Base-by-base conservation (phyloP, 2,888 invertebrate genomes). In the Drosophila neotestacea region DNA sequence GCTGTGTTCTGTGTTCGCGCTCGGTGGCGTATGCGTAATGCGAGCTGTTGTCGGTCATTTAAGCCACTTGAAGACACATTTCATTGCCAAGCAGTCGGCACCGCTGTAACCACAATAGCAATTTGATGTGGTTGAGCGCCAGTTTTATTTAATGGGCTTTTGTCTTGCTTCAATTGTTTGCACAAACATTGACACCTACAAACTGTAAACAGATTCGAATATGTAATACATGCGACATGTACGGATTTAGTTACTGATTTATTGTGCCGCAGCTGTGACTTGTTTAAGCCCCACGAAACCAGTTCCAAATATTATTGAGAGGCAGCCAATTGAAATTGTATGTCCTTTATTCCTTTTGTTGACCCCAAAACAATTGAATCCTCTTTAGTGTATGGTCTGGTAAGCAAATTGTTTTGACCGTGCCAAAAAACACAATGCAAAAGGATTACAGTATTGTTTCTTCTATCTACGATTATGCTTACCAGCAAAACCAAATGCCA, bases 71-170 rank as follows among this genome's bases (percentile, higher is more conserved):
- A 63, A 66, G 64, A 65, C 28, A 60, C 39, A 60, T 67, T 60
- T 72, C 48, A 72, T 47, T 71, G 50, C 56, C 66, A 59, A 42
- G 28, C 51, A 38, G 56, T 11, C 7, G 11, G 22, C 41, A 44
- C 32, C n/a, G 13, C 58, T 58, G 61, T 62, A 38, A 44, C 67
- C 44, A 51, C 69, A 68, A 56, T 54, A 48, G 47, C 67, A 58
- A 71, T 71, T 79, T 50, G 50, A 70, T 72, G 78, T 66, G 76
- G 81, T 79, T 59, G 55, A 61, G 64, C 52, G 54, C 38, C 48
- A 64, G 75, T 73, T 77, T 70, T 55, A 77, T 77, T 77, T 77
- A 81, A 84, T 81, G 66, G 52, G 28, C 22, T 59, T 67, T 58
- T 67, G 50, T 56, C 41, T 73, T 74, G 76, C 59, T 64, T 62